phyloP scores from a whole-genome alignment of 2,888 invertebrate genomes.

The Ligdia adustata region DNA sequence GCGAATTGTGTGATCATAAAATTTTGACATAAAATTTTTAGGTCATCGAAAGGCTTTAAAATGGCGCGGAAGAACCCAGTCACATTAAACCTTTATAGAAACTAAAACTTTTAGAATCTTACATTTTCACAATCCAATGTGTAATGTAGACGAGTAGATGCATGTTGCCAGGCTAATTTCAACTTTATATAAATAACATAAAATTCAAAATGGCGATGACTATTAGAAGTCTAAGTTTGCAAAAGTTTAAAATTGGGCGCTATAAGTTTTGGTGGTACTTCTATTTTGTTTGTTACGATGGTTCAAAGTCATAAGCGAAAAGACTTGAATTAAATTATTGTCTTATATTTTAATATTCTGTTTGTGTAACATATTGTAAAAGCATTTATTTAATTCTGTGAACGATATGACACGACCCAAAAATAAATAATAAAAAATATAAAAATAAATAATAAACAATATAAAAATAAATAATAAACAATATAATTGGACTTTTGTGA shows the following conservation, averaged over 20 bases:
- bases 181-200: conserved; percentile 2
- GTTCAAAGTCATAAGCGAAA: conserved; percentile 20
- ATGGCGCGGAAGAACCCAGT: neutral
- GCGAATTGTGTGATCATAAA: no score
- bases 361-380: no score
- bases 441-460: no score
- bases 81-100: conserved; percentile 9
- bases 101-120: conserved; percentile 25
- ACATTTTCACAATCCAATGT: conserved; percentile 22
- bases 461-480: no score
- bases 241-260: conserved; percentile 63
- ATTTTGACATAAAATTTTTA: no score
- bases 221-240: conserved; percentile 8
- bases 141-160: conserved; percentile 6
- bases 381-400: no score
- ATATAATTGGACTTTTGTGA: no score
- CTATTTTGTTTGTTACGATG: conserved; percentile 17
- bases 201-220: conserved; percentile 7
- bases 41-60: no score
- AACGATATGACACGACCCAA: no score
- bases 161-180: conserved; percentile 1
- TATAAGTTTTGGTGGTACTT: conserved; percentile 57
- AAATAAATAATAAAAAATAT: no score
- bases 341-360: no score
- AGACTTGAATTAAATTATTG: no score